phyloP scores from a whole-genome alignment of 2,888 invertebrate species.

The Congeria kusceri region DNA sequence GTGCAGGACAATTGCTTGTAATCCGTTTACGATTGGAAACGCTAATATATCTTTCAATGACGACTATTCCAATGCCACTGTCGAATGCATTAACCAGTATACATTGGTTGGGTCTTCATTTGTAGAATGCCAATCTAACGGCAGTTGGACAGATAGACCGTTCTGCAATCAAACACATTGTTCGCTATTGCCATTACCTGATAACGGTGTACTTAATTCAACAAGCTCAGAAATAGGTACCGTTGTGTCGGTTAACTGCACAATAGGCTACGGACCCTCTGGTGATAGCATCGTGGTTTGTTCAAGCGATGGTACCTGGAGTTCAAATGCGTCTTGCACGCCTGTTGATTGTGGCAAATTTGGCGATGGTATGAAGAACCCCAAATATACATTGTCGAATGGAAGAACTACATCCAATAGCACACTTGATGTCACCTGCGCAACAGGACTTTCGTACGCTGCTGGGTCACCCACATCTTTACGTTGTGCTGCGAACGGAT shows the following conservation, averaged over 20 bases:
- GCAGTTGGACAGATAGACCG: too few relatives aligned
- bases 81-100: too few relatives aligned
- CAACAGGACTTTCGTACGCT: neutral
- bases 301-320: conserved; percentile 7
- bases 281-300: neutral
- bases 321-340: neutral
- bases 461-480: neutral
- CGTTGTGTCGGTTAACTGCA: neutral
- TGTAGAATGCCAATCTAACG: too few relatives aligned
- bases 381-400: too few relatives aligned
- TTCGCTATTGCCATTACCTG: too few relatives aligned
- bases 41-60: too few relatives aligned
- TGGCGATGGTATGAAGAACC: too few relatives aligned
- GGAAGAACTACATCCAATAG: conserved; percentile 9
- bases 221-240: neutral
- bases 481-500: neutral
- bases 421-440: conserved; percentile 2
- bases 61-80: too few relatives aligned
- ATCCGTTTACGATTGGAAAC: too few relatives aligned
- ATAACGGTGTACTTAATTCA: too few relatives aligned
- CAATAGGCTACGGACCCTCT: neutral
- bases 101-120: too few relatives aligned
- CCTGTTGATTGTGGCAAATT: neutral
- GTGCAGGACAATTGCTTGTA: neutral
- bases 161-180: too few relatives aligned